Base-by-base conservation (phyloP, 2,888 invertebrate genomes). In the Agrypnus murinus region DNA sequence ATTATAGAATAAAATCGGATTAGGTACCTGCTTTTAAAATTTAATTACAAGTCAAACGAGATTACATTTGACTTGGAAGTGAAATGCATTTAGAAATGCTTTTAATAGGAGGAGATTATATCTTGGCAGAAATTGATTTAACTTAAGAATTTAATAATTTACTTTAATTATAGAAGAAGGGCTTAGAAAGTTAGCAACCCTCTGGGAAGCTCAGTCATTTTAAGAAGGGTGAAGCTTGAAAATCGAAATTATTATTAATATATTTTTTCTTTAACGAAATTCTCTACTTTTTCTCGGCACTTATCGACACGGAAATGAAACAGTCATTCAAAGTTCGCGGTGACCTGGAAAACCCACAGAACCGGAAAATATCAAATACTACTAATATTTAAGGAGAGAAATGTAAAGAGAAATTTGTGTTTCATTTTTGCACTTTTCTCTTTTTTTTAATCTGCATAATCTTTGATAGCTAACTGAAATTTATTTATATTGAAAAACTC, bases 1-100 rank as follows among this genome's bases (percentile, higher is more conserved):
- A 77, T 48, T 19, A 57, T 38, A 66, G 50, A 66, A 76, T 77
- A 38, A 64, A 75, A 72, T 75, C 58, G 38, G 70, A 74, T 74
- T 68, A 66, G 71, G 72, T 79, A 81, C 67, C 60, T 67, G 59
- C 62, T 43, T 57, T 65, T 57, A 48, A 71, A 71, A 59, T 59
- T 68, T 67, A 71, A 62, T 71, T 63, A 57, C 55, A 40, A 70
- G 60, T 55, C 38, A 63, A 66, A 66, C 36, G 36, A 48, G 59
- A 66, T 71, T 71, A 71, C 45, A 48, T 31, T 46, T 38, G 60
- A 67, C 48, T 65, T 68, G 43, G 53, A 40, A 65, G 60, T 36
- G 53, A 65, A 58, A 46, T 60, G 40, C 36, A 69, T 53, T 69
- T 59, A 64, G 58, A 64, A 64, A 43, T 38, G 58, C 59, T 69